Percentiles rank a stretch among this genome's conserved stretches.
Evolutionary conservation across 2,797 vertebrate species (phyloP).

Genomic region (Acanthurus leucopareius): DNA sequence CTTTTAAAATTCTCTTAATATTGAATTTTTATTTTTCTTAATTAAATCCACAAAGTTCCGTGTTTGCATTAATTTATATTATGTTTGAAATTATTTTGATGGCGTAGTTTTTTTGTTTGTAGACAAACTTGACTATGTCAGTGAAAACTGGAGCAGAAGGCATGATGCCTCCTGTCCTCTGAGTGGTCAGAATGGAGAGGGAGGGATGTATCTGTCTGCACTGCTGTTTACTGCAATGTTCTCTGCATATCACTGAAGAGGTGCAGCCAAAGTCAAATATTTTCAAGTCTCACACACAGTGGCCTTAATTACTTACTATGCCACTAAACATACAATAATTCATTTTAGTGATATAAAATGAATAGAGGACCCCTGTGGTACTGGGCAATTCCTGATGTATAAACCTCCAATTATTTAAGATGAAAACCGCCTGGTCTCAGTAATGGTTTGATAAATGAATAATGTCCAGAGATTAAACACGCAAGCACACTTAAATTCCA

Average conservation of each 20-base stretch:
- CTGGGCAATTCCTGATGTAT: slow-evolving; percentile 5
- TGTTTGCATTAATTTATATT: not conserved
- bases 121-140: not conserved
- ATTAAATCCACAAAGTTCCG: too few relatives aligned
- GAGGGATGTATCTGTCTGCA: not conserved
- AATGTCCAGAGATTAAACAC: slow-evolving; percentile 50
- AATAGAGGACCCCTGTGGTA: slow-evolving; percentile 17
- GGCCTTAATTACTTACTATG: not conserved
- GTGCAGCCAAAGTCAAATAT: not conserved
- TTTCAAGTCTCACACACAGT: not conserved
- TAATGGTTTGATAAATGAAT: slow-evolving; percentile 60
- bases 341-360: not conserved
- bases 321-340: not conserved
- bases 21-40: not conserved
- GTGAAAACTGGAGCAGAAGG: not conserved
- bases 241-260: not conserved
- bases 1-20: too few relatives aligned
- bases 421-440: slow-evolving; percentile 19
- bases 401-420: slow-evolving; percentile 34
- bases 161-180: not conserved
- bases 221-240: not conserved
- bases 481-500: slow-evolving; percentile 41
- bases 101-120: too few relatives aligned
- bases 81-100: not conserved
- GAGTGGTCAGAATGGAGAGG: not conserved